These are phyloP conservation scores for Tangara arthus DNA, from an alignment of 2,797 vertebrate genomes.

Conservation along the genomic window DNA sequence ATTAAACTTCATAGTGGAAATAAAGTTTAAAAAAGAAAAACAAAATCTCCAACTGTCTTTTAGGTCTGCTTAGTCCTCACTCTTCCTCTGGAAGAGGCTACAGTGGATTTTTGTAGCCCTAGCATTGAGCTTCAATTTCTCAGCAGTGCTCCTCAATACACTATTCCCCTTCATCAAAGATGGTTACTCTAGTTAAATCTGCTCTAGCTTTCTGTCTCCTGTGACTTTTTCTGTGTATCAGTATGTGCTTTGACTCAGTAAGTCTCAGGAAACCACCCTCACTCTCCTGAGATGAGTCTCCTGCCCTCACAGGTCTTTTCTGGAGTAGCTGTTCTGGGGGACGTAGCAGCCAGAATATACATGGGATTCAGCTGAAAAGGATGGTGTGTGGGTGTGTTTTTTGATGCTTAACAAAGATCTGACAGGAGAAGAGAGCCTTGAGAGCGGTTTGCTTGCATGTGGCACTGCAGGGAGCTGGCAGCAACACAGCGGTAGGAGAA, in stretches of 20 bases:
- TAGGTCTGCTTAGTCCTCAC: neutral
- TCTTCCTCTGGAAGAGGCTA: neutral
- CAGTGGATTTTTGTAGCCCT: neutral
- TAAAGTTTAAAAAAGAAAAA: neutral
- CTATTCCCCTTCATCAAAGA: neutral
- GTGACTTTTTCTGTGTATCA: neutral
- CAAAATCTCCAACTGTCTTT: rapidly evolving
- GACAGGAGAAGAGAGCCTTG: neutral
- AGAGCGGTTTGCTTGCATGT: slow-evolving; percentile 3
- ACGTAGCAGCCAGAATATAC: neutral
- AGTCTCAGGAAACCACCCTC: neutral
- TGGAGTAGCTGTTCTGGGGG: neutral
- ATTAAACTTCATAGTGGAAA: neutral
- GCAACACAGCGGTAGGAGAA: neutral
- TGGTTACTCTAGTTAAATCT: neutral
- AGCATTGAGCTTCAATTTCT: neutral
- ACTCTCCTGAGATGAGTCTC: neutral
- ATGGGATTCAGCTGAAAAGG: neutral
- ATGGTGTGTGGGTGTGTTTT: neutral
- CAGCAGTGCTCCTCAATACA: neutral
- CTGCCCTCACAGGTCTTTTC: neutral
- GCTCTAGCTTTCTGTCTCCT: neutral
- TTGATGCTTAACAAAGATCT: neutral
- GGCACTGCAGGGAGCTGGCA: slow-evolving; percentile 4
- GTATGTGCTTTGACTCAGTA: neutral